Conservation (phyloP, 2,113 vertebrate genomes). For the Prochilodus magdalenae region DNA sequence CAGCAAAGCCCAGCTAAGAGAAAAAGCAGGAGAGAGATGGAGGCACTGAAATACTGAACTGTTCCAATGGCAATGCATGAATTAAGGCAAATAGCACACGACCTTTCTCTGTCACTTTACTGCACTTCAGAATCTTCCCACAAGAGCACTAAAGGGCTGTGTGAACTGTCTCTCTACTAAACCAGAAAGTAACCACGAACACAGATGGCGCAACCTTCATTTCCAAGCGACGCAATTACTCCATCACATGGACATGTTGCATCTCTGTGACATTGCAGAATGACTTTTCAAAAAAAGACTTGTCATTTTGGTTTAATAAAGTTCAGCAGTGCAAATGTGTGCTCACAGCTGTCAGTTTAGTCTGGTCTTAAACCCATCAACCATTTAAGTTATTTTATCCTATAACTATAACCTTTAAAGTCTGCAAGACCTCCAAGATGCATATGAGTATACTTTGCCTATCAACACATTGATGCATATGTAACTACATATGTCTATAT, state of each 20-base stretch:
- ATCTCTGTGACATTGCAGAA: background rate
- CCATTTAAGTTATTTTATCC: too few species aligned
- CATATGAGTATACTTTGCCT: too few species aligned
- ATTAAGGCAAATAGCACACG: slow-evolving; percentile 17
- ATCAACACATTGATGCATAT: too few species aligned
- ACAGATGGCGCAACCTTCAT: slow-evolving; percentile 8
- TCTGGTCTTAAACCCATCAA: too few species aligned
- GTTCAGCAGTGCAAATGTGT: too few species aligned
- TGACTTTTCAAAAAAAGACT: background rate
- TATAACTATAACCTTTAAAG: too few species aligned
- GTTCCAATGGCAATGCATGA: background rate
- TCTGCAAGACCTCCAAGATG: too few species aligned
- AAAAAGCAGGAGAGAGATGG: background rate
- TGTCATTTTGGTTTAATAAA: slow-evolving; percentile 12
- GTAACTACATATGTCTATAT: too few species aligned
- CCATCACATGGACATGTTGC: background rate
- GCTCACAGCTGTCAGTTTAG: too few species aligned
- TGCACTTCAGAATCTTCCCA: background rate
- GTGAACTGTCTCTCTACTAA: background rate
- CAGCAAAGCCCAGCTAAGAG: slow-evolving; percentile 92
- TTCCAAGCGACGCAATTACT: background rate
- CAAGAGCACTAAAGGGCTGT: background rate
- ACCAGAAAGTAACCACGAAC: background rate
- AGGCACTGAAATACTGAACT: background rate
- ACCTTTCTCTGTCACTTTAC: background rate